phyloP scores from a whole-genome alignment of 1,140 invertebrate species.

The Zaprionus vittiger region DNA sequence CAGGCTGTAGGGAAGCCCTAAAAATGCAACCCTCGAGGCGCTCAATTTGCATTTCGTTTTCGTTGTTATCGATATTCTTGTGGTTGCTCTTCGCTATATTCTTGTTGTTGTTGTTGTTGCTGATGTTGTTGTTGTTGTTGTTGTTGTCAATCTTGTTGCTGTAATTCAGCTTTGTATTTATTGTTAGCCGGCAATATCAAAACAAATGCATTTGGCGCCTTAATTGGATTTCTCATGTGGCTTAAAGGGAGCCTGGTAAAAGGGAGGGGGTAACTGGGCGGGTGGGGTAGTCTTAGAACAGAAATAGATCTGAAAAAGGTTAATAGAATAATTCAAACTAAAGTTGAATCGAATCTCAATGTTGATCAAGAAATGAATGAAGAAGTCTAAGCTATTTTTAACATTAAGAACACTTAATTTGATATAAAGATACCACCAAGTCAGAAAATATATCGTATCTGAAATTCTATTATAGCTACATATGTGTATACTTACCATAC shows the following conservation, averaged over 20 bases:
- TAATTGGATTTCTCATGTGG: slow-evolving; percentile 65
- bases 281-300: neutral
- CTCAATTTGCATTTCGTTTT: slow-evolving; percentile 66
- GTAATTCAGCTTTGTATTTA: slow-evolving; percentile 48
- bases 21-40: slow-evolving; percentile 45
- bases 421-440: too few species aligned
- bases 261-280: neutral
- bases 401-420: too few species aligned
- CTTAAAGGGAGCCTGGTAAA: neutral
- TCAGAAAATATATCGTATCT: too few species aligned
- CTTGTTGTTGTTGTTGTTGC: neutral
- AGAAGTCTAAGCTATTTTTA: too few species aligned
- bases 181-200: slow-evolving; percentile 50
- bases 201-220: slow-evolving; percentile 46
- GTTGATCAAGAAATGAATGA: too few species aligned
- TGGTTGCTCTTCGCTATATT: slow-evolving; percentile 24
- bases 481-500: too few species aligned
- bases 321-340: too few species aligned
- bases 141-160: slow-evolving; percentile 7
- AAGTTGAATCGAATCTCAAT: too few species aligned
- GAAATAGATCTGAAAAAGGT: too few species aligned
- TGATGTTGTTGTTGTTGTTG: slow-evolving; percentile 6
- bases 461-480: too few species aligned
- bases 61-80: slow-evolving; percentile 74
- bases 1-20: slow-evolving; percentile 55